Percentiles rank a stretch among this genome's conserved stretches.
Evolutionary conservation across 2,113 vertebrate genomes (phyloP).

Genomic region (Astur gentilis): DNA sequence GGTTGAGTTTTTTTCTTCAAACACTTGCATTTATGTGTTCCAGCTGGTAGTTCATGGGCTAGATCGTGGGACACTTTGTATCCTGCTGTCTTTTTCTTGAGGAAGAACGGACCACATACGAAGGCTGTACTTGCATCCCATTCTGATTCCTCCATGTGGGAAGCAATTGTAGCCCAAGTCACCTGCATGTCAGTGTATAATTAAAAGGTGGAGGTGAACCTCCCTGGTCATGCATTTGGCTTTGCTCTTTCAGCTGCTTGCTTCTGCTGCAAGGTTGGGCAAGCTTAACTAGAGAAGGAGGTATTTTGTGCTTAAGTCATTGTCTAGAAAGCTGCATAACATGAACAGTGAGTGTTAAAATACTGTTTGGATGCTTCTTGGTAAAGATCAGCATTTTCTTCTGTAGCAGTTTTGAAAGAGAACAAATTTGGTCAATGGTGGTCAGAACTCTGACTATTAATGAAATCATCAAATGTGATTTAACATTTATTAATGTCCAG

Average conservation of each 20-base stretch:
- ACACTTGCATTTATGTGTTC: neutral
- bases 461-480: neutral
- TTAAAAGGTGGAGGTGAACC: neutral
- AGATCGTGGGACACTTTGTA: neutral
- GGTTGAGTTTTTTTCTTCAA: neutral
- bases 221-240: neutral
- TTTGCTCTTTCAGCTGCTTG: neutral
- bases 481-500: neutral
- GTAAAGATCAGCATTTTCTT: neutral
- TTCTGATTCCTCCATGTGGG: neutral
- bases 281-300: neutral
- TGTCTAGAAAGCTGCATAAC: neutral
- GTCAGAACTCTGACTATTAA: neutral
- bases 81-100: neutral
- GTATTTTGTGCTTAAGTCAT: neutral
- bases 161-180: neutral
- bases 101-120: neutral
- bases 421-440: neutral
- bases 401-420: neutral
- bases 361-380: neutral
- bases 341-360: neutral
- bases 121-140: neutral
- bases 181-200: neutral
- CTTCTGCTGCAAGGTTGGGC: neutral
- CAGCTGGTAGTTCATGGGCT: neutral